These are phyloP conservation scores for Phymastichus coffea DNA, from an alignment of 1,140 invertebrate genomes.

Conservation along the genomic window DNA sequence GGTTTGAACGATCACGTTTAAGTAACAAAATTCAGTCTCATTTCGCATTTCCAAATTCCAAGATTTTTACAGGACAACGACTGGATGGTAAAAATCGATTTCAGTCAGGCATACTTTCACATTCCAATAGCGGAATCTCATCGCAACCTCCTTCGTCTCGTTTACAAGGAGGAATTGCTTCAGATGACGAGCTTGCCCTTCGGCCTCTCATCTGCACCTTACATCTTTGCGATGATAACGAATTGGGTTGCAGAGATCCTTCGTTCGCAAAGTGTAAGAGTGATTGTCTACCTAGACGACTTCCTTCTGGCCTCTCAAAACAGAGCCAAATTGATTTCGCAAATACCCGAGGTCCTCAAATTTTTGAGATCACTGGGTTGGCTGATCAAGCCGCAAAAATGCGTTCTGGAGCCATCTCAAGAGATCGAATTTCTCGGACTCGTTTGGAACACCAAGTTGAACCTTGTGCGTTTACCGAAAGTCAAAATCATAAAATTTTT, in stretches of 20 bases:
- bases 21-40: conserved; percentile 34
- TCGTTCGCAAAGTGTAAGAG: conserved; percentile 28
- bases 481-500: no score
- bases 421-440: conserved; percentile 31
- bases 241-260: conserved; percentile 40
- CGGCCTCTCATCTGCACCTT: no score
- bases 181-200: no score
- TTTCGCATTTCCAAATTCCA: no score
- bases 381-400: conserved; percentile 36
- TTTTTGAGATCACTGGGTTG: conserved; percentile 33
- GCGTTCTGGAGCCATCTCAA: conserved; percentile 19
- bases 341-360: conserved; percentile 30
- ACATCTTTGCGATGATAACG: no score
- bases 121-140: no score
- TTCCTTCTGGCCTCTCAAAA: conserved; percentile 35
- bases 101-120: no score
- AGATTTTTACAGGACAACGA: no score
- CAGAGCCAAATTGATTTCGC: conserved; percentile 28
- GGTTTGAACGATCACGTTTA: conserved; percentile 37
- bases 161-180: conserved; percentile 32
- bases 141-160: conserved; percentile 37
- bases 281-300: conserved; percentile 39
- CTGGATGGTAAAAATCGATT: no score
- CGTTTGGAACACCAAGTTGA: conserved; percentile 15
- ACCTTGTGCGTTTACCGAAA: conserved; percentile 18